These are phyloP conservation scores for Neoascia interrupta DNA, from an alignment of 2,888 invertebrate species.

Conservation along the genomic window DNA sequence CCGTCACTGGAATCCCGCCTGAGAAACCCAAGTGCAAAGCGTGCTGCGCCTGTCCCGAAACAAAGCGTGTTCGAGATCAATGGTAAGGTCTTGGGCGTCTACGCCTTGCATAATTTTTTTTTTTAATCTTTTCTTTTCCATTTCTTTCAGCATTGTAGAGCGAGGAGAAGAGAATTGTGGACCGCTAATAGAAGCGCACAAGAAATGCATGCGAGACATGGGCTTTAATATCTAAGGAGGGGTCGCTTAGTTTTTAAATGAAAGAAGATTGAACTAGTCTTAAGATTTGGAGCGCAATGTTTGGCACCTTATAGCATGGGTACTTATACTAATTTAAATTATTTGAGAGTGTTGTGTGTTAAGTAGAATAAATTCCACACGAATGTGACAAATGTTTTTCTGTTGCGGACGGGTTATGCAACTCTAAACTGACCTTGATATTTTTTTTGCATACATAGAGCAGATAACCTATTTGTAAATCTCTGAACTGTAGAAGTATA, in stretches of 20 bases:
- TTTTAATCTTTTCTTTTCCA: no score
- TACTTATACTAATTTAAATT: slow-evolving; percentile 27
- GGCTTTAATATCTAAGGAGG: slow-evolving; percentile 93
- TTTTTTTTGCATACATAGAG: no score
- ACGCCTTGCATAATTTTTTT: slow-evolving; percentile 1
- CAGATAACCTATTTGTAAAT: no score
- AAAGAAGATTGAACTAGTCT: slow-evolving; percentile 10
- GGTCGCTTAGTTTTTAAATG: background rate
- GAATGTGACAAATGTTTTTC: background rate
- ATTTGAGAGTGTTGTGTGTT: slow-evolving; percentile 10
- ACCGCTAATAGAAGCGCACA: slow-evolving; percentile 95
- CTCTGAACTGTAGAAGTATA: no score
- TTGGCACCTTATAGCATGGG: slow-evolving; percentile 1
- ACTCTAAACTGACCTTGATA: no score
- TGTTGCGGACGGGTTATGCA: slow-evolving; percentile 13
- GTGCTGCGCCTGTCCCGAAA: slow-evolving; percentile 98
- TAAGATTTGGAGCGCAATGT: slow-evolving; percentile 12
- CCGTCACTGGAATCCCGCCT: slow-evolving; percentile 75
- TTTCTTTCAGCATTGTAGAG: slow-evolving; percentile 90
- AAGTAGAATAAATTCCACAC: slow-evolving; percentile 26
- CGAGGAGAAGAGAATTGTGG: slow-evolving; percentile 95
- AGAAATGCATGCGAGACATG: slow-evolving; percentile 96
- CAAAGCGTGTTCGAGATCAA: slow-evolving; percentile 92
- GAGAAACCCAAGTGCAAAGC: slow-evolving; percentile 92
- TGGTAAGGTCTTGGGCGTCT: slow-evolving; percentile 88